phyloP scores from a whole-genome alignment of 2,888 invertebrate genomes.

The Drosophila falleni region DNA sequence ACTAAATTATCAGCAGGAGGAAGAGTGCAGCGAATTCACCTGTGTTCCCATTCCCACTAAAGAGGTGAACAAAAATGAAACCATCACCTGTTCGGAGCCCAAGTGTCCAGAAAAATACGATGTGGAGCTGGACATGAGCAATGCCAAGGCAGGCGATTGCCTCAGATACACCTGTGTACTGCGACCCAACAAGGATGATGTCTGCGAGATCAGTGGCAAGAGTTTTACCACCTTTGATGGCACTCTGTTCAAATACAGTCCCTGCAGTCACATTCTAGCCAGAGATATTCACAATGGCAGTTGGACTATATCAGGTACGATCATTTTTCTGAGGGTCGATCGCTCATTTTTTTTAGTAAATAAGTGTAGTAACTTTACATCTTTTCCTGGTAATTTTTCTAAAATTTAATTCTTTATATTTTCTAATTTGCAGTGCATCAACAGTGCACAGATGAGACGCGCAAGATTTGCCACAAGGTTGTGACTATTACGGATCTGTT shows the following conservation, averaged over 20 bases:
- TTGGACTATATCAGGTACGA: constrained; percentile 90
- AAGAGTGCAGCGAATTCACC: constrained; percentile 83
- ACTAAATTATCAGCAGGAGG: constrained; percentile 67
- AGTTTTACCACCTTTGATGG: constrained; percentile 93
- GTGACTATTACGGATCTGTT: constrained; percentile 88
- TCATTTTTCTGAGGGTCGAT: too few relatives aligned
- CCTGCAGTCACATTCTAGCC: constrained; percentile 92
- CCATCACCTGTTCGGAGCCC: constrained; percentile 75
- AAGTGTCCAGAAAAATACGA: constrained; percentile 88
- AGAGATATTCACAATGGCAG: constrained; percentile 89
- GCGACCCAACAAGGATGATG: constrained; percentile 88
- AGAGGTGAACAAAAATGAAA: constrained; percentile 71
- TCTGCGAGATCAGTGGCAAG: constrained; percentile 89
- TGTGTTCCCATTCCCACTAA: constrained; percentile 82
- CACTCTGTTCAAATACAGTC: constrained; percentile 91
- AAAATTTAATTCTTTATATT: constrained; percentile 70
- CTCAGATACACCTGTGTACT: constrained; percentile 89
- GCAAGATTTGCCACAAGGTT: constrained; percentile 88
- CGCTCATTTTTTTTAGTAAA: too few relatives aligned
- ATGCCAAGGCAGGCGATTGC: constrained; percentile 85
- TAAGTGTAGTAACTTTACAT: too few relatives aligned
- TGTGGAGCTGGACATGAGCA: constrained; percentile 86
- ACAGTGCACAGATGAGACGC: constrained; percentile 81
- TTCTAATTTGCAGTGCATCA: constrained; percentile 87
- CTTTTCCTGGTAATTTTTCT: neutral